Percentiles rank a stretch among this genome's conserved stretches.
phyloP scores from a whole-genome alignment of 2,797 vertebrate genomes.

The Buceros bicornis region DNA sequence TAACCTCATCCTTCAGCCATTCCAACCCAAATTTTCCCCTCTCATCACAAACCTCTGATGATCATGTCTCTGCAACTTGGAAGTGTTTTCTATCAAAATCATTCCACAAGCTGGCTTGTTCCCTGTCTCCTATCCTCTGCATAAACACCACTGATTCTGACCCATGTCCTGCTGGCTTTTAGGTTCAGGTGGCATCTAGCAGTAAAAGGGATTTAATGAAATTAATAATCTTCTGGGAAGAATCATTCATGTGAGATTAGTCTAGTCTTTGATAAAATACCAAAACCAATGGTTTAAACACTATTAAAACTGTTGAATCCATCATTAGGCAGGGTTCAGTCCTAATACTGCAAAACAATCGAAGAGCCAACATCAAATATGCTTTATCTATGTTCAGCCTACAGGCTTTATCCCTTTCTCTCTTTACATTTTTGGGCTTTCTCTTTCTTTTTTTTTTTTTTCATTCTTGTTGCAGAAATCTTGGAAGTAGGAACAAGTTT shows the following conservation, averaged over 20 bases:
- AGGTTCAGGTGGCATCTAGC: neutral
- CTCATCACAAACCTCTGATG: neutral
- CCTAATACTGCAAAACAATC: neutral
- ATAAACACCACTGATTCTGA: neutral
- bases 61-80: neutral
- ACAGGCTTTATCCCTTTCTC: neutral
- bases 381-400: neutral
- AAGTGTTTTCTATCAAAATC: neutral
- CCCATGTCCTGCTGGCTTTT: neutral
- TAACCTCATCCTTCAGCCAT: constrained; percentile 1
- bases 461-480: neutral
- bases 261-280: neutral
- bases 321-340: neutral
- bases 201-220: neutral
- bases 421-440: neutral
- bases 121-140: neutral
- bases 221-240: neutral
- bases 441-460: neutral
- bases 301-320: neutral
- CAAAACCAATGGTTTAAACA: neutral
- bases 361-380: neutral
- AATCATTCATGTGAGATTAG: neutral
- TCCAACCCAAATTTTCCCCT: neutral
- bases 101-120: neutral
- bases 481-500: neutral